Percentiles rank a stretch among this genome's conserved stretches.
Conservation (phyloP, 2,888 invertebrate genomes). For the Venustoraphidia nigricollis region DNA sequence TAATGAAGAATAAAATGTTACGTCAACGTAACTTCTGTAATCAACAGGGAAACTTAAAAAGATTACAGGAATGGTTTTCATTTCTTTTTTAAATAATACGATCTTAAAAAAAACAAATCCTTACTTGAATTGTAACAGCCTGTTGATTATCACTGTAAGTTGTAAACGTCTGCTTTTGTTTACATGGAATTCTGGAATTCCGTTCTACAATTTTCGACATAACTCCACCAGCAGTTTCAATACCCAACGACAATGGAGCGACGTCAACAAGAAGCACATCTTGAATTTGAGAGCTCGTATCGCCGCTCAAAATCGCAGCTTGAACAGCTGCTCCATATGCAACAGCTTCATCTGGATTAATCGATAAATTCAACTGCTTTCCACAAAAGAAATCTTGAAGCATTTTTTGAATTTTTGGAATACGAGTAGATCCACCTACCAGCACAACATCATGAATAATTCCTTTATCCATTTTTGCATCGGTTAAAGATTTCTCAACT, state of each 20-base stretch:
- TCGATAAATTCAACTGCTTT: slow-evolving; percentile 75
- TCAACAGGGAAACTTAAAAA: too few species aligned
- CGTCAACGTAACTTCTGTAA: too few species aligned
- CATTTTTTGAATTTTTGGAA: slow-evolving; percentile 82
- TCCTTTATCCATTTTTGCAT: slow-evolving; percentile 73
- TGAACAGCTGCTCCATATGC: slow-evolving; percentile 92
- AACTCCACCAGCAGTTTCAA: slow-evolving; percentile 72
- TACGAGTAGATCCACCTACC: slow-evolving; percentile 82
- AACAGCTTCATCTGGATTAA: slow-evolving; percentile 86
- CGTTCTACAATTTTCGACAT: slow-evolving; percentile 78
- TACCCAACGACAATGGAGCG: slow-evolving; percentile 59
- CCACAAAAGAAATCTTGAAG: slow-evolving; percentile 65
- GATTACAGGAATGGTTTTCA: too few species aligned
- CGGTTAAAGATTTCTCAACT: slow-evolving; percentile 67
- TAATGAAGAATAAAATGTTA: too few species aligned
- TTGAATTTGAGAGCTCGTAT: slow-evolving; percentile 51
- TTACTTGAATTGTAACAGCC: slow-evolving; percentile 66
- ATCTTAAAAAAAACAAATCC: background rate
- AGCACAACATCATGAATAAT: slow-evolving; percentile 67
- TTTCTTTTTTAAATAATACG: too few species aligned
- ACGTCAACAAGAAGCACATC: slow-evolving; percentile 75
- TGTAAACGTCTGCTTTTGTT: slow-evolving; percentile 66
- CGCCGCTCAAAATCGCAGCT: slow-evolving; percentile 76
- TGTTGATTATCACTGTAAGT: slow-evolving; percentile 89
- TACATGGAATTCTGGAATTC: slow-evolving; percentile 66